These are phyloP conservation scores for Akabosia matsudoensis DNA, from an alignment of 1,140 invertebrate genomes.

Conservation along the genomic window DNA sequence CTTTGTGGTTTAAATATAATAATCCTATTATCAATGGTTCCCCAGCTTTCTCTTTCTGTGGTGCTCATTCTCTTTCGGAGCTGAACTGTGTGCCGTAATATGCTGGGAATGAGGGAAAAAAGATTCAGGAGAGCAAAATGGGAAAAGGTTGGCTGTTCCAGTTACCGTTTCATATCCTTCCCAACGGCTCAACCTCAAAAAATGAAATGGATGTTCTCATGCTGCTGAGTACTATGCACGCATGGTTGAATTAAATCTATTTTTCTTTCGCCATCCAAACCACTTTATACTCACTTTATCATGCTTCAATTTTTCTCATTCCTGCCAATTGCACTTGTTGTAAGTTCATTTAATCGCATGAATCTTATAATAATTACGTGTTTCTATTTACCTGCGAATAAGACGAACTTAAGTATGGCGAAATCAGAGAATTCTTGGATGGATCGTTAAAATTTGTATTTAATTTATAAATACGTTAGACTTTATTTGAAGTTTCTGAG, in stretches of 20 bases:
- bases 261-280: slow-evolving; percentile 10
- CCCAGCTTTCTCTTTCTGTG: neutral
- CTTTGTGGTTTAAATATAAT: neutral
- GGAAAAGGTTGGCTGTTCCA: neutral
- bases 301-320: neutral
- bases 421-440: too few relatives aligned
- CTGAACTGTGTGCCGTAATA: neutral
- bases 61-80: neutral
- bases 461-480: too few relatives aligned
- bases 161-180: neutral
- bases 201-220: neutral
- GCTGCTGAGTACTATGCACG: neutral
- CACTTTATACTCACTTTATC: slow-evolving; percentile 1
- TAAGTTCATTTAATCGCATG: neutral
- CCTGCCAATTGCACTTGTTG: neutral
- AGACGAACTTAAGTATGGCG: too few relatives aligned
- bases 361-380: too few relatives aligned
- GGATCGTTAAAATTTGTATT: too few relatives aligned
- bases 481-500: too few relatives aligned
- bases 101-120: neutral
- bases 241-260: neutral
- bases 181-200: neutral
- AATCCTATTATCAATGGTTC: neutral
- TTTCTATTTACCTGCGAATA: too few relatives aligned
- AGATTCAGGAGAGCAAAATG: neutral